These are phyloP conservation scores for Etheostoma nigrum DNA, from an alignment of 2,797 vertebrate genomes.

Conservation along the genomic window DNA sequence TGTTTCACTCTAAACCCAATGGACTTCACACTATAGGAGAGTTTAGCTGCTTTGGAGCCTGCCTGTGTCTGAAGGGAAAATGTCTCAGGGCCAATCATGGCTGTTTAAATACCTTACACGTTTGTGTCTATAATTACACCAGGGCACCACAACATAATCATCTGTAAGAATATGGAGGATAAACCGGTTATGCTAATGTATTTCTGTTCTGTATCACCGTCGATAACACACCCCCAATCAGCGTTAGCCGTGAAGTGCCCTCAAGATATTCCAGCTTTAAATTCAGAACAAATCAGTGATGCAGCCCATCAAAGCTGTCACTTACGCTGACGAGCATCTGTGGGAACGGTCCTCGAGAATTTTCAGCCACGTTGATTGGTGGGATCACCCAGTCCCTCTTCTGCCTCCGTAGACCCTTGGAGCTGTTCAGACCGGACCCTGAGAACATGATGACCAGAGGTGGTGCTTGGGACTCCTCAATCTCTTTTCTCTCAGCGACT, in stretches of 20 bases:
- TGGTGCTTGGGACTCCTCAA: conserved; percentile 60
- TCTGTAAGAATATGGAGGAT: conserved; percentile 56
- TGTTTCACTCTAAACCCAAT: conserved; percentile 47
- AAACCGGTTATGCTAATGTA: conserved; percentile 68
- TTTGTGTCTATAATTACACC: conserved; percentile 66
- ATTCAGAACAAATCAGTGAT: conserved; percentile 52
- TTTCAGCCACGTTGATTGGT: conserved; percentile 96
- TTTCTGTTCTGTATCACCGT: conserved; percentile 53
- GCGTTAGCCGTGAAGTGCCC: conserved; percentile 48
- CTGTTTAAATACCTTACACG: conserved; percentile 58
- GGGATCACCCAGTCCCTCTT: conserved; percentile 99
- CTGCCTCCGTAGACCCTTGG: conserved; percentile 88
- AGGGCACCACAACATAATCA: conserved; percentile 70
- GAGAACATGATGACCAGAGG: conserved; percentile 86
- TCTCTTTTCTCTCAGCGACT: conserved; percentile 48
- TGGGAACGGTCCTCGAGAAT: conserved; percentile 95
- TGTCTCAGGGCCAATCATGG: conserved; percentile 47
- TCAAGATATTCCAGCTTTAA: conserved; percentile 63
- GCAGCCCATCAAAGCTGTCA: conserved; percentile 64
- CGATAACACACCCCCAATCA: conserved; percentile 63
- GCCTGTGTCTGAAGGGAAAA: conserved; percentile 46
- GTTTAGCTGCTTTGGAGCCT: conserved; percentile 45
- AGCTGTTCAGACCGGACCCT: conserved; percentile 76
- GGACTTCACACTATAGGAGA: conserved; percentile 40
- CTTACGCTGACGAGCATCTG: conserved; percentile 97